Percentiles rank a stretch among this genome's conserved stretches.
These are phyloP conservation scores for Smutsia gigantea DNA, from an alignment of 2,797 vertebrate genomes.

Conservation along the genomic window DNA sequence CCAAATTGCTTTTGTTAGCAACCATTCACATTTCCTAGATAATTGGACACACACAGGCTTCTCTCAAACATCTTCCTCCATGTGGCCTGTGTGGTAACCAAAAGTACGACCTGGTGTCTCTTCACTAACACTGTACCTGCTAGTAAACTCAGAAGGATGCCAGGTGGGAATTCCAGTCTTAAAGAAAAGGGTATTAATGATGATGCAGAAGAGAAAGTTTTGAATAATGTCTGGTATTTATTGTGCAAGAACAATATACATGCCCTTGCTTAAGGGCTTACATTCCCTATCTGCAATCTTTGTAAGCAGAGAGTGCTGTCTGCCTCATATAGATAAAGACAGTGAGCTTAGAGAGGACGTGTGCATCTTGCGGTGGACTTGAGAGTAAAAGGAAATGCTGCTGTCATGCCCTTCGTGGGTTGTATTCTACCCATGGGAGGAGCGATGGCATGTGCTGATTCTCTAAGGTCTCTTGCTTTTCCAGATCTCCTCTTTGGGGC, in stretches of 20 bases:
- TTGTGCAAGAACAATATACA: accelerated
- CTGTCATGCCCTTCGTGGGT: accelerated
- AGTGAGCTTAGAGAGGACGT: not conserved
- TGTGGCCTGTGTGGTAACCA: not conserved
- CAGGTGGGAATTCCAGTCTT: not conserved
- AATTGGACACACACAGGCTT: not conserved
- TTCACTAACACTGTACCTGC: not conserved
- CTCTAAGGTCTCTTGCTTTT: not conserved
- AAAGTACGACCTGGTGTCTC: not conserved
- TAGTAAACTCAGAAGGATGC: not conserved
- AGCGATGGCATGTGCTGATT: not conserved
- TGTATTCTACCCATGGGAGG: not conserved
- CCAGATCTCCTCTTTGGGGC: not conserved
- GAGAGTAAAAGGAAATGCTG: not conserved
- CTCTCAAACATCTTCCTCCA: not conserved
- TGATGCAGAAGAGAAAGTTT: not conserved
- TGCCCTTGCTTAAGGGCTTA: not conserved
- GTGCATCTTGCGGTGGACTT: not conserved
- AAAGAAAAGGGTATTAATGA: not conserved
- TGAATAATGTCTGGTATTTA: not conserved
- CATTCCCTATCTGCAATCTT: not conserved
- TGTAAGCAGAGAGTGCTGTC: not conserved
- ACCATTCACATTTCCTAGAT: not conserved
- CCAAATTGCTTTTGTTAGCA: not conserved
- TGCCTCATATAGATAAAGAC: not conserved